These are phyloP conservation scores for Marcusenius ussheri DNA, from an alignment of 2,113 vertebrate genomes.

Conservation along the genomic window DNA sequence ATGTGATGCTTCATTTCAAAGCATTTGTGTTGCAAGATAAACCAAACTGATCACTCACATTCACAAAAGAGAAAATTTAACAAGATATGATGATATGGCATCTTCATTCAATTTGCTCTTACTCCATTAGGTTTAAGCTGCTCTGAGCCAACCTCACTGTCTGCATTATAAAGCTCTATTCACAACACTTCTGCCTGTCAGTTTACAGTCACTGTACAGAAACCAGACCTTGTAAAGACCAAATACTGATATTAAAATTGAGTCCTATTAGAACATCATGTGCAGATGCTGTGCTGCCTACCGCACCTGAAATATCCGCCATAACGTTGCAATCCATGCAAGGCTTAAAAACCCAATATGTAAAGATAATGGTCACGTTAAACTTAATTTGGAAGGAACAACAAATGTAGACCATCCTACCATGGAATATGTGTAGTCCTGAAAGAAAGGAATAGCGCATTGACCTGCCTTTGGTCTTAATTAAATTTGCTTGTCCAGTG, in stretches of 20 bases:
- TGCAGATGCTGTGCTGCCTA: neutral
- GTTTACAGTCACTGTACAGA: neutral
- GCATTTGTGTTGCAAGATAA: neutral
- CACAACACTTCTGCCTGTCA: neutral
- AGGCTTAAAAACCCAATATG: neutral
- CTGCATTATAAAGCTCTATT: neutral
- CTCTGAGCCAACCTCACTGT: neutral
- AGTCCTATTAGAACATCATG: neutral
- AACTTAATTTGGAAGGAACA: neutral
- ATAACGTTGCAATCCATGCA: neutral
- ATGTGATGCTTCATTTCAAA: neutral
- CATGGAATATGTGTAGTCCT: neutral
- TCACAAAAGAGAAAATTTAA: neutral
- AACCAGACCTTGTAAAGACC: neutral
- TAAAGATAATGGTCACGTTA: neutral
- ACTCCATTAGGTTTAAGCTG: neutral
- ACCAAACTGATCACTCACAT: neutral
- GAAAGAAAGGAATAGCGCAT: neutral
- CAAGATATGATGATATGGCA: neutral
- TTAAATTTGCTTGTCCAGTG: neutral
- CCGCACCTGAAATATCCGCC: neutral
- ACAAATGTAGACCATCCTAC: neutral
- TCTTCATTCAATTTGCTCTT: neutral
- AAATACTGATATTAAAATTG: neutral
- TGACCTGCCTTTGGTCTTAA: neutral